Conservation (phyloP, 2,888 invertebrate species). For the Diloba caeruleocephala region DNA sequence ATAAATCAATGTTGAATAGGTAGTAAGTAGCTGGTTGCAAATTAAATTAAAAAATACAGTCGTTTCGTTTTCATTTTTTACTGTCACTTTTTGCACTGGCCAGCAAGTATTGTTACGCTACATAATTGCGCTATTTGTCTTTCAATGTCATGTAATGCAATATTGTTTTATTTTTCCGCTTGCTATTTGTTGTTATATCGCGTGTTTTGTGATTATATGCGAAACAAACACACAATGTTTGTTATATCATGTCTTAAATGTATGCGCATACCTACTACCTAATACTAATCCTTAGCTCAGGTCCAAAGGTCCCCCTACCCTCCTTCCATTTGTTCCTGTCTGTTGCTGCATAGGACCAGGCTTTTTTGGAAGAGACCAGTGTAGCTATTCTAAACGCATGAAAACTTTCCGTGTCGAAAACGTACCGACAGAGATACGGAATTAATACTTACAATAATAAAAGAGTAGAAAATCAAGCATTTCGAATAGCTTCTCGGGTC, state of each 20-base stretch:
- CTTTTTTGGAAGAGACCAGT: too few species aligned
- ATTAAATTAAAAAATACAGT: slow-evolving; percentile 39
- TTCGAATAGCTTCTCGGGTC: too few species aligned
- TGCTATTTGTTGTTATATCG: slow-evolving; percentile 59
- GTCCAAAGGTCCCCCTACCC: too few species aligned
- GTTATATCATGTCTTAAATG: slow-evolving; percentile 39
- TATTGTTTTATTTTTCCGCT: slow-evolving; percentile 51
- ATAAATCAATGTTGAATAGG: slow-evolving; percentile 31
- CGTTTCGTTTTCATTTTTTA: slow-evolving; percentile 47
- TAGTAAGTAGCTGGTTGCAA: slow-evolving; percentile 43
- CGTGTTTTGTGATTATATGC: slow-evolving; percentile 58
- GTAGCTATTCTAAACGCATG: too few species aligned
- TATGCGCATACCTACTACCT: slow-evolving; percentile 3
- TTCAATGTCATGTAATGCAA: slow-evolving; percentile 57
- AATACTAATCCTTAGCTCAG: too few species aligned
- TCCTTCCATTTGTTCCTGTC: too few species aligned
- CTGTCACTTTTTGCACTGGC: slow-evolving; percentile 42
- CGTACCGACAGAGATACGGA: too few species aligned
- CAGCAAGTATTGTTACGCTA: slow-evolving; percentile 39
- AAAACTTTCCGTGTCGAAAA: too few species aligned
- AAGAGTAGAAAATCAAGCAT: too few species aligned
- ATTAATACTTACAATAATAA: too few species aligned
- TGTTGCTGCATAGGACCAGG: too few species aligned
- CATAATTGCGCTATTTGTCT: slow-evolving; percentile 61
- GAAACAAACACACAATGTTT: slow-evolving; percentile 51